Conservation (phyloP, 2,113 vertebrate species). For the Halichoerus grypus region DNA sequence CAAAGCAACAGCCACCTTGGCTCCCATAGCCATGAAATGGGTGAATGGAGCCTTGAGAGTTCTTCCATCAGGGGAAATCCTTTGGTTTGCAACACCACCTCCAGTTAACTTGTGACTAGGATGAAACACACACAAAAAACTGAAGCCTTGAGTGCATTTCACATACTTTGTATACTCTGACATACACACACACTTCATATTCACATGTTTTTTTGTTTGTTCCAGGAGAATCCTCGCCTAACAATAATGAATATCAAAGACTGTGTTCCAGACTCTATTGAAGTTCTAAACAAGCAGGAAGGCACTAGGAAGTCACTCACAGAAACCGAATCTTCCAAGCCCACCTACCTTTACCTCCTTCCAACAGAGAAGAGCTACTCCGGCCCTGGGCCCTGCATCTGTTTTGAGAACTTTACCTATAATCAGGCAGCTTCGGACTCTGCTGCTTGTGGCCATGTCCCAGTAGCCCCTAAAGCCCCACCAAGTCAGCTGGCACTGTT, state of each 20-base stretch:
- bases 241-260: constrained; percentile 80
- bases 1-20: not conserved
- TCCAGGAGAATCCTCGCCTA: constrained; percentile 75
- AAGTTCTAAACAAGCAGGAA: constrained; percentile 72
- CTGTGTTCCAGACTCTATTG: constrained; percentile 80
- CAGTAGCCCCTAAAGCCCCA: not conserved
- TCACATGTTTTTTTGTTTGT: not conserved
- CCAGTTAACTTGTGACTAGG: not conserved
- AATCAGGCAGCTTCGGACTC: constrained; percentile 45
- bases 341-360: constrained; percentile 29
- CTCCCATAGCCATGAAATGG: not conserved
- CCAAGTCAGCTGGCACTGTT: not conserved
- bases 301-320: not conserved
- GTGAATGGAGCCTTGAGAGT: not conserved
- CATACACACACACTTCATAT: not conserved
- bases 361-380: constrained; percentile 16
- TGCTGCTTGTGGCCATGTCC: not conserved
- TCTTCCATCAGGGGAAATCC: not conserved
- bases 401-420: constrained; percentile 87
- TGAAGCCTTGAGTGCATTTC: not conserved
- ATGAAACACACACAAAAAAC: not conserved
- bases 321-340: not conserved
- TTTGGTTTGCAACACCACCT: not conserved
- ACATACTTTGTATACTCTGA: no score
- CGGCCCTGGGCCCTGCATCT: constrained; percentile 55